Conservation (phyloP, 2,113 vertebrate species). For the Paramormyrops kingsleyae region DNA sequence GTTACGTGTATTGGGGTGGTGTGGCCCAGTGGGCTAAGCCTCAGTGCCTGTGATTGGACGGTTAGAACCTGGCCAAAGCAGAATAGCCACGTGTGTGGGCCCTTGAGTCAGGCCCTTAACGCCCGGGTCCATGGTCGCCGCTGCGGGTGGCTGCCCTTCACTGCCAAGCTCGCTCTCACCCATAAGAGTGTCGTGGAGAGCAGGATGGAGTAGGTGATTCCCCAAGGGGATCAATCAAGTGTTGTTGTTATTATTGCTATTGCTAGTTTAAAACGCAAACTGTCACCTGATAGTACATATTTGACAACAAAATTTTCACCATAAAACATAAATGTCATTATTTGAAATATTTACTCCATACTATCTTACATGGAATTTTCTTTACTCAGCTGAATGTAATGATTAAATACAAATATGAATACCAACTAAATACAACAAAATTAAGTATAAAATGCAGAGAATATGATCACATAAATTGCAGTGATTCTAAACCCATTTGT, state of each 20-base stretch:
- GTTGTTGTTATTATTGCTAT: too few species aligned
- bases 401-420: background rate
- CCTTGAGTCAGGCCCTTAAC: background rate
- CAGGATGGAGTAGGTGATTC: too few species aligned
- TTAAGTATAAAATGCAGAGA: background rate
- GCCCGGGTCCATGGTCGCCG: too few species aligned
- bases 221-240: too few species aligned
- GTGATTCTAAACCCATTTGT: background rate
- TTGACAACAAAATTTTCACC: background rate
- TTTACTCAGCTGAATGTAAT: background rate
- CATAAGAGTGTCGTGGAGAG: too few species aligned
- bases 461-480: background rate
- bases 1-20: too few species aligned
- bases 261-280: background rate
- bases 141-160: too few species aligned
- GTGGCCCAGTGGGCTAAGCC: background rate
- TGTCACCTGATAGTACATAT: background rate
- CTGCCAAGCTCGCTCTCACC: too few species aligned
- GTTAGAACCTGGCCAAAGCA: background rate
- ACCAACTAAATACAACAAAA: background rate
- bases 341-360: background rate
- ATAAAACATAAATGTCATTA: background rate
- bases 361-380: background rate
- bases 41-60: background rate
- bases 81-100: background rate